phyloP scores from a whole-genome alignment of 2,113 vertebrate species.

The Pavo muticus region DNA sequence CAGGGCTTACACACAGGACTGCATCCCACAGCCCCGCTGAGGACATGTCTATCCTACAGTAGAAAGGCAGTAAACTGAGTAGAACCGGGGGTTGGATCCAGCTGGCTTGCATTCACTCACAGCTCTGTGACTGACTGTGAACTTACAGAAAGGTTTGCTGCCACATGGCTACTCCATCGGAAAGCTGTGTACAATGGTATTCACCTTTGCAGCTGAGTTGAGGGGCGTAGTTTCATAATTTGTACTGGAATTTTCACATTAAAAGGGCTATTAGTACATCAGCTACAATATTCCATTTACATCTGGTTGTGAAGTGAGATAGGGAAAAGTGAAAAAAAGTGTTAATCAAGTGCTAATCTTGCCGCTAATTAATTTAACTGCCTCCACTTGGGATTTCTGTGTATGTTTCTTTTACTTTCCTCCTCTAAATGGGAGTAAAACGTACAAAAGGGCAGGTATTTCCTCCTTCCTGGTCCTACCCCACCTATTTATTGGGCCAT shows the following conservation, averaged over 20 bases:
- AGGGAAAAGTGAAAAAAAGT: neutral
- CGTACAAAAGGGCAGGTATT: slow-evolving; percentile 72
- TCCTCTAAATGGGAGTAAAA: slow-evolving; percentile 59
- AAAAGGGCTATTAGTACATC: neutral
- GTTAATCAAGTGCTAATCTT: slow-evolving; percentile 47
- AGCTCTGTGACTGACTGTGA: neutral
- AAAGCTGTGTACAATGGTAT: fast-evolving
- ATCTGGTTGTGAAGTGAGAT: neutral
- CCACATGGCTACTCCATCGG: neutral
- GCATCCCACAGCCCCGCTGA: neutral
- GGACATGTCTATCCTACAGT: neutral
- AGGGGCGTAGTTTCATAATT: neutral
- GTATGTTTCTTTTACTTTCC: slow-evolving; percentile 34
- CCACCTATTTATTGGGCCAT: slow-evolving; percentile 65
- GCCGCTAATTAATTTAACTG: slow-evolving; percentile 57
- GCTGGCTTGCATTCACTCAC: fast-evolving
- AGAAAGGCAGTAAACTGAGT: neutral
- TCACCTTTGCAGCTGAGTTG: neutral
- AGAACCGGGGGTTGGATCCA: neutral
- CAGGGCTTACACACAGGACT: fast-evolving
- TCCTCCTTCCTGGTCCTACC: slow-evolving; percentile 63
- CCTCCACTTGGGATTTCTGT: slow-evolving; percentile 49
- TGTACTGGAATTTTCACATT: neutral
- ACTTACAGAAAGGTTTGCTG: neutral
- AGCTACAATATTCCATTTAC: slow-evolving; percentile 9